phyloP scores from a whole-genome alignment of 2,888 invertebrate genomes.

The Petrophora chlorosata region DNA sequence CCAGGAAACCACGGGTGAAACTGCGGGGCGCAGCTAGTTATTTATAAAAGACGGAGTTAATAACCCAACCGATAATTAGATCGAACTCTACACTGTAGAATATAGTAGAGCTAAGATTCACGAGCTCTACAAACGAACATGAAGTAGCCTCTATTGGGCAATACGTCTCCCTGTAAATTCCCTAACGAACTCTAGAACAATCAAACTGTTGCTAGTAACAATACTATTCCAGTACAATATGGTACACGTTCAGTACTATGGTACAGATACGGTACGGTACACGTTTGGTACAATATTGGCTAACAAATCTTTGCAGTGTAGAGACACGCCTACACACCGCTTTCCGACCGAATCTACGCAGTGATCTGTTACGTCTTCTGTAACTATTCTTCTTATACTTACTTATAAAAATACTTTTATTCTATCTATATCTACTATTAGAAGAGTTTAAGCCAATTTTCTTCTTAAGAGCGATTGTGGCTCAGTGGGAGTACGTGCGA shows the following conservation, averaged over 20 bases:
- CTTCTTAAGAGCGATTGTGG: no score
- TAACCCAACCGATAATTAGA: no score
- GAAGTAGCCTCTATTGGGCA: not conserved
- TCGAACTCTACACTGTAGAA: no score
- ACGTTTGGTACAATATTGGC: constrained; percentile 7
- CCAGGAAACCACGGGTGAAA: no score
- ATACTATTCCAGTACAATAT: not conserved
- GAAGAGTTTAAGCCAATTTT: no score
- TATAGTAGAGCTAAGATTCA: not conserved
- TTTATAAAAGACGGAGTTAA: no score
- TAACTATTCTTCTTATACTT: not conserved
- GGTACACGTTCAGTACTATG: not conserved
- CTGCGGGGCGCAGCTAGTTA: no score
- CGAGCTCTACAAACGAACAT: not conserved
- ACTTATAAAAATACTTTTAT: not conserved
- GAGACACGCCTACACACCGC: constrained; percentile 12
- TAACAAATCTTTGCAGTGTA: constrained; percentile 13
- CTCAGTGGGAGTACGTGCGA: no score
- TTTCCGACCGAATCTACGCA: constrained; percentile 8
- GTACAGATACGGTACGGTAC: constrained; percentile 2
- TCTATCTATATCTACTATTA: not conserved
- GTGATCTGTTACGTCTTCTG: constrained; percentile 4
- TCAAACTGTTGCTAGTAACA: not conserved
- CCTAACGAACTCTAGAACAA: constrained; percentile 1
- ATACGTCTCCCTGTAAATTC: constrained; percentile 1